A percentile compares a stretch with the other conserved stretches of the same genome.
Evolutionary conservation across 2,797 vertebrate species (phyloP).

Genomic region (Oryzias dopingdopingensis): DNA sequence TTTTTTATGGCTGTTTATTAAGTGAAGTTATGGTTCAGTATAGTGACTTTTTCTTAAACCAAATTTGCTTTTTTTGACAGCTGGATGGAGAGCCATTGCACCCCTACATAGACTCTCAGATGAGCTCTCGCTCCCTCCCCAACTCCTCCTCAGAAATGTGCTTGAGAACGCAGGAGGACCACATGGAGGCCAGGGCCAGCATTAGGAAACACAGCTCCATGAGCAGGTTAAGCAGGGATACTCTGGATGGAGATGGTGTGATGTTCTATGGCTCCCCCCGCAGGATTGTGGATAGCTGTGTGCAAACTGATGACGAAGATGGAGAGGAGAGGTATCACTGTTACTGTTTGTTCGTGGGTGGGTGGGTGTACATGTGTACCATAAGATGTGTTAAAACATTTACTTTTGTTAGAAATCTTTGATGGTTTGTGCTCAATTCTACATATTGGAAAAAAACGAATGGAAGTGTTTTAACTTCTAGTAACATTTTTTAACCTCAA

Average conservation of each 20-base stretch:
- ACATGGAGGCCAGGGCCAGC: conserved; percentile 78
- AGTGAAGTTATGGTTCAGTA: too few relatives aligned
- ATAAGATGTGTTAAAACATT: too few relatives aligned
- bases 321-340: conserved; percentile 82
- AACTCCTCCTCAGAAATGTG: conserved; percentile 95
- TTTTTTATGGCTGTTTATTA: too few relatives aligned
- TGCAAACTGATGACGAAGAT: conserved; percentile 97
- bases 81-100: conserved; percentile 82
- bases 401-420: too few relatives aligned
- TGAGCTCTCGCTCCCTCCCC: conserved; percentile 82
- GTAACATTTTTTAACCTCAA: too few relatives aligned
- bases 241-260: conserved; percentile 78
- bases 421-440: too few relatives aligned
- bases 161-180: conserved; percentile 84
- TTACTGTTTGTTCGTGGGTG: conserved; percentile 1
- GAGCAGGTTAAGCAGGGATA: conserved; percentile 87
- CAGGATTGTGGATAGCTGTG: conserved; percentile 90
- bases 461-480: too few relatives aligned
- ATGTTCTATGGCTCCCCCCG: conserved; percentile 80
- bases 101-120: conserved; percentile 70
- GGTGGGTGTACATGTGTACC: not conserved
- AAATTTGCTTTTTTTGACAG: conserved; percentile 22
- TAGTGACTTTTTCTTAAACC: not conserved
- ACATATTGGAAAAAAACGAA: too few relatives aligned
- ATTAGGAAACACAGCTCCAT: conserved; percentile 96